Conservation (phyloP, 2,888 invertebrate species). For the Bursaphelenchus okinawaensis region DNA sequence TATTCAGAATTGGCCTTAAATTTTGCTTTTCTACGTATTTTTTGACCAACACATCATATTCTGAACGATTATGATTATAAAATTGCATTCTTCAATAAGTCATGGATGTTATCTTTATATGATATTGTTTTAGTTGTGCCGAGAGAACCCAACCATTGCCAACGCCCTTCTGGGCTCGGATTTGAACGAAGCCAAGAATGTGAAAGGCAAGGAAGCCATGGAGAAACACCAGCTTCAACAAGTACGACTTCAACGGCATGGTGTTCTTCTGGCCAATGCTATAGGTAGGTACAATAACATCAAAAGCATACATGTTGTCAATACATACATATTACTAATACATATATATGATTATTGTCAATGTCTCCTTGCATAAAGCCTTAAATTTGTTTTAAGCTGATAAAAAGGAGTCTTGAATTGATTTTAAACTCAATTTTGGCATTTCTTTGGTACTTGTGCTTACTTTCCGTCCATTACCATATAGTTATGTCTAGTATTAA, state of each 20-base stretch:
- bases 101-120: too few species aligned
- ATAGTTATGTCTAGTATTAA: too few species aligned
- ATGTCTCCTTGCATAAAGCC: too few species aligned
- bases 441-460: too few species aligned
- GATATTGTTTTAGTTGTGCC: constrained; percentile 37
- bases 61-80: too few species aligned
- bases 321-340: not conserved
- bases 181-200: not conserved
- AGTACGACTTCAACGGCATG: constrained; percentile 16
- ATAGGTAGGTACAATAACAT: constrained; percentile 17
- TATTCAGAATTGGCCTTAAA: too few species aligned
- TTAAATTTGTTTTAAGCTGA: too few species aligned
- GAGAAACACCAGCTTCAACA: constrained; percentile 8
- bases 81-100: not conserved
- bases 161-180: constrained; percentile 19
- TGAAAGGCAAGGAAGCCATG: not conserved
- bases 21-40: too few species aligned
- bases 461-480: too few species aligned
- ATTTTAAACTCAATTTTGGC: not conserved
- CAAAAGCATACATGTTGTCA: not conserved
- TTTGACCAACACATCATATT: too few species aligned
- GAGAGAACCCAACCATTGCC: constrained; percentile 27
- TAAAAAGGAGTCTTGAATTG: too few species aligned
- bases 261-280: constrained; percentile 20
- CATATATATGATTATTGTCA: too few species aligned